Evolutionary conservation across 2,113 vertebrate species (phyloP), one percentile per base, ranked within the genome.

Genomic region (Clinocottus analis): DNA sequence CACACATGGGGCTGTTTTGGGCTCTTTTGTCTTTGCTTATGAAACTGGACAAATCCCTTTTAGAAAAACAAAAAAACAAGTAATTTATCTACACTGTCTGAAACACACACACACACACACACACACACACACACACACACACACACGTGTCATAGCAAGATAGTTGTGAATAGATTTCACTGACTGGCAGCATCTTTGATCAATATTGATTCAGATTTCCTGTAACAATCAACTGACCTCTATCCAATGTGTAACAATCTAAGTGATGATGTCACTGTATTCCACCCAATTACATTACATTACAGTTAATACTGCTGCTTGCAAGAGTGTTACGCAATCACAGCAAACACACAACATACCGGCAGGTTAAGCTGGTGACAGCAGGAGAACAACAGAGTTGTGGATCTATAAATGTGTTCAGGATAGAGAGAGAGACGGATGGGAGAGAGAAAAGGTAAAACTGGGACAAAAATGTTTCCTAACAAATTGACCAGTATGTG

Each of bases 321-420:
- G 66, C 31, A 17, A 37, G 31, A 72, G 73, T 78, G 37, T 89
- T 82, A 81, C 33, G 72, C 71, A 87, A 89, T 68, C 14, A 8
- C n/a, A 63, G 23, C 11, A 63, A 7, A 47, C 64, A 74, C 59
- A 62, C 45, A 49, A 31, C 78, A 81, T 27, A 61, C 59, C 4
- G 35, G 61, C 72, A 87, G 85, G 85, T 90, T 87, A 87, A 91
- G 61, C 89, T 81, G 88, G 78, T 87, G 85, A 77, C 84, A 88
- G 76, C 84, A 75, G 78, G 70, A 76, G 63, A 82, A 14, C 45
- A 33, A 37, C 62, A 37, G 41, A 73, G 79, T 41, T 72, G 74
- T 73, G 81, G 56, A 77, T 83, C 59, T 81, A 64, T 80, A 72
- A 85, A 77, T 77, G 83, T 75, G 79, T 82, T 64, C 21, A 72